Conservation (phyloP, 2,888 invertebrate species). For the Clistopyga incitator region DNA sequence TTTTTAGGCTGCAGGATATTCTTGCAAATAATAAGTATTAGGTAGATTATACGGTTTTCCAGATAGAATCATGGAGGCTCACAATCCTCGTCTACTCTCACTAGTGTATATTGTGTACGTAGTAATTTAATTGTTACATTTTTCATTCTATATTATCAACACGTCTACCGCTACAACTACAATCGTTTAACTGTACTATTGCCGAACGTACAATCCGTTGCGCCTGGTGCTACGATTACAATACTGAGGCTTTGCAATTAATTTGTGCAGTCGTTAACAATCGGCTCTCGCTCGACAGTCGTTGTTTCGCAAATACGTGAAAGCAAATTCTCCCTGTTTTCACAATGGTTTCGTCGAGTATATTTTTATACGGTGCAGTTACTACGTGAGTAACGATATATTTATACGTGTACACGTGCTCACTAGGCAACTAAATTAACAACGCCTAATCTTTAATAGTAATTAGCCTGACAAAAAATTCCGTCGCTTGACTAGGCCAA, state of each 20-base stretch:
- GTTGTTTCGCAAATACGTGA: constrained; percentile 11
- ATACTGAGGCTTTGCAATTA: constrained; percentile 5
- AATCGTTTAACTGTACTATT: constrained; percentile 30
- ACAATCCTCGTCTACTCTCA: background rate
- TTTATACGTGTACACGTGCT: constrained; percentile 11
- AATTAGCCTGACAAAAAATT: constrained; percentile 54
- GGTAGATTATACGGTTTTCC: too few relatives aligned
- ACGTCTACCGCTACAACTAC: constrained; percentile 44
- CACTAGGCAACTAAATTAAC: constrained; percentile 49
- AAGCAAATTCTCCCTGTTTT: background rate
- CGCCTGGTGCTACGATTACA: constrained; percentile 11
- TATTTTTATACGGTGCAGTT: constrained; percentile 8
- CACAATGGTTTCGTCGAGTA: constrained; percentile 4
- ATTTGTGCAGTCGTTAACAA: constrained; percentile 9
- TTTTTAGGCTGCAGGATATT: too few relatives aligned
- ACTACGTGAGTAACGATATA: constrained; percentile 28
- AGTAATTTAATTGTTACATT: constrained; percentile 8
- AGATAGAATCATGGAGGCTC: too few relatives aligned
- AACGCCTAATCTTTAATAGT: constrained; percentile 53
- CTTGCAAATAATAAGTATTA: too few relatives aligned
- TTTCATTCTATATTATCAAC: constrained; percentile 47
- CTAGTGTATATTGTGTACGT: constrained; percentile 19
- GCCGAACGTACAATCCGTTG: constrained; percentile 23
- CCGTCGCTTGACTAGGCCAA: constrained; percentile 61
- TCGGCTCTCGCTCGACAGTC: constrained; percentile 12